phyloP scores from a whole-genome alignment of 2,888 invertebrate genomes.

The Drosophila ochracea region DNA sequence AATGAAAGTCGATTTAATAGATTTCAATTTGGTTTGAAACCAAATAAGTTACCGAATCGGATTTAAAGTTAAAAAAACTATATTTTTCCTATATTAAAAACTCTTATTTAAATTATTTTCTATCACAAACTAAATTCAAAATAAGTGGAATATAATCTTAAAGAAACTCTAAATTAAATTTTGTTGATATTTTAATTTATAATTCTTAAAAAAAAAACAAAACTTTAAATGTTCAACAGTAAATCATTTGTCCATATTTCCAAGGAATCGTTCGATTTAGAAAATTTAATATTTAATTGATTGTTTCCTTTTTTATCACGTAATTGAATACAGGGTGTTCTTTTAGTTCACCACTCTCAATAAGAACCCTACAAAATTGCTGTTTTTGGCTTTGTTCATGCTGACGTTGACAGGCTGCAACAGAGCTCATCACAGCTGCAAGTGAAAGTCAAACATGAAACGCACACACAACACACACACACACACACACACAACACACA shows the following conservation, averaged over 20 bases:
- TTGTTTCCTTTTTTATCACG: neutral
- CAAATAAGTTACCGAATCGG: neutral
- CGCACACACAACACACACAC: conserved; percentile 33
- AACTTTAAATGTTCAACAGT: no score
- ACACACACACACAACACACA: conserved; percentile 15
- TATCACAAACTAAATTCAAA: neutral
- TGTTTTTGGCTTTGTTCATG: conserved; percentile 31
- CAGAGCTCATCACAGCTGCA: conserved; percentile 70
- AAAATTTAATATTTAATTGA: neutral
- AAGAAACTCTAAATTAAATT: neutral
- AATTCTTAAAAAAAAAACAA: neutral
- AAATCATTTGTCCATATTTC: neutral
- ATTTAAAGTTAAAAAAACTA: neutral
- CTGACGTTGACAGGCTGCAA: conserved; percentile 61
- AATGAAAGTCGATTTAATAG: neutral
- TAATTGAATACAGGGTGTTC: conserved; percentile 1
- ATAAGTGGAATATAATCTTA: neutral
- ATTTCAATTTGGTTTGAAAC: neutral
- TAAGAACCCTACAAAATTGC: neutral
- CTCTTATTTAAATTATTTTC: neutral
- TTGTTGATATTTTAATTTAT: no score
- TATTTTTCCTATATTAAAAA: neutral
- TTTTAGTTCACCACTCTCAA: neutral
- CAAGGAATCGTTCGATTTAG: neutral
- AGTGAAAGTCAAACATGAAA: conserved; percentile 77